Percentiles rank a stretch among this genome's conserved stretches.
phyloP scores from a whole-genome alignment of 2,888 invertebrate species.

The Blastobasis adustella region DNA sequence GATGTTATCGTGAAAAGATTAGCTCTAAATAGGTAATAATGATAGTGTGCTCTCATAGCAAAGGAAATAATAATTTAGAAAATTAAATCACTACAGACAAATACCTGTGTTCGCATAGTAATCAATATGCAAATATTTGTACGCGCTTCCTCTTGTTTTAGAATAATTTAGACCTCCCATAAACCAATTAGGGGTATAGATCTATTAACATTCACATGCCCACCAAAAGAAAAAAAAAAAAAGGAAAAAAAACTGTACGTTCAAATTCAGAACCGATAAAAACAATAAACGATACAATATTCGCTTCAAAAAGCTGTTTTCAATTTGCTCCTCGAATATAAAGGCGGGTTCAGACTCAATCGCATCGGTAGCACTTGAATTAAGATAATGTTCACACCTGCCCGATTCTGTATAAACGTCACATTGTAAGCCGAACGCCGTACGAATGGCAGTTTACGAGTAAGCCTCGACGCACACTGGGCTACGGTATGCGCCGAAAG shows the following conservation, averaged over 20 bases:
- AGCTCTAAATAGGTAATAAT: too few relatives aligned
- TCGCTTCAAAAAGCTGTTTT: slow-evolving; percentile 20
- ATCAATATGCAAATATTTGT: too few relatives aligned
- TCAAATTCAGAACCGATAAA: too few relatives aligned
- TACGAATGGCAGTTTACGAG: slow-evolving; percentile 53
- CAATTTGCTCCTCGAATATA: slow-evolving; percentile 30
- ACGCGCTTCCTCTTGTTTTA: too few relatives aligned
- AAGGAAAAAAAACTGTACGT: too few relatives aligned
- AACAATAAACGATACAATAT: too few relatives aligned
- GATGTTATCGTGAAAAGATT: too few relatives aligned
- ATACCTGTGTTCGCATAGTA: too few relatives aligned
- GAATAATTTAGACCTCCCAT: too few relatives aligned
- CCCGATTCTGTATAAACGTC: slow-evolving; percentile 56
- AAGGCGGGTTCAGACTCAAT: slow-evolving; percentile 44
- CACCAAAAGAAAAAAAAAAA: too few relatives aligned
- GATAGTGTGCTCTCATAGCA: neutral
- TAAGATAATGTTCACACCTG: slow-evolving; percentile 74
- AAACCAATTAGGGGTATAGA: too few relatives aligned
- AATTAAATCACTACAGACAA: neutral
- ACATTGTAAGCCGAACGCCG: slow-evolving; percentile 49
- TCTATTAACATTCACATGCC: too few relatives aligned
- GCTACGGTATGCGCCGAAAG: neutral
- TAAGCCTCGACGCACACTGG: slow-evolving; percentile 23
- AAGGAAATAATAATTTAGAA: neutral
- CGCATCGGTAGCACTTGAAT: slow-evolving; percentile 62